Conservation (phyloP, 1,140 invertebrate species). For the Caenorhabditis inopinata region DNA sequence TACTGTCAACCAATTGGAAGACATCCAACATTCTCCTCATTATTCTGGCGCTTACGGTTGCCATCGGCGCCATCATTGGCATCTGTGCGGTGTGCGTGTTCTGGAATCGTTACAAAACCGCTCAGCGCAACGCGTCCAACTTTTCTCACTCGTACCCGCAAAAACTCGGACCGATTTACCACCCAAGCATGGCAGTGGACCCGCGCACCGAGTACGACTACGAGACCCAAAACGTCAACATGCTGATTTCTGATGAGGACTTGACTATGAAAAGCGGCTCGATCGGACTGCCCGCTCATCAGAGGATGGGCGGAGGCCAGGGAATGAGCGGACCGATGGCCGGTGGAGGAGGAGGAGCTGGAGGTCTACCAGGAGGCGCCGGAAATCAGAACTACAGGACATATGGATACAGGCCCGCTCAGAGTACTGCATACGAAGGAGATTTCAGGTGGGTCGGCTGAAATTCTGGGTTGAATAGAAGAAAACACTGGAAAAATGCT, state of each 20-base stretch:
- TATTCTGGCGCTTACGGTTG: background rate
- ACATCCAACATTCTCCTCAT: background rate
- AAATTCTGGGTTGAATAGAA: too few species aligned
- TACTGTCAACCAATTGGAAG: slow-evolving; percentile 20
- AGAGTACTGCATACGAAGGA: slow-evolving; percentile 52
- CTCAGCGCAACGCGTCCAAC: background rate
- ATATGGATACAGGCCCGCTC: slow-evolving; percentile 41
- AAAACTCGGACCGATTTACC: slow-evolving; percentile 37
- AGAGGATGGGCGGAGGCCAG: slow-evolving; percentile 20
- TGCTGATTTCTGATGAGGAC: slow-evolving; percentile 64
- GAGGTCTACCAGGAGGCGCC: background rate
- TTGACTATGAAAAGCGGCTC: slow-evolving; percentile 57
- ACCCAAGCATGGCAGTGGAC: slow-evolving; percentile 46
- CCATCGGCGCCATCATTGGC: slow-evolving; percentile 12
- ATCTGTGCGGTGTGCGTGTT: slow-evolving; percentile 16
- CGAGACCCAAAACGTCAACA: slow-evolving; percentile 56
- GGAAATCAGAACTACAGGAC: slow-evolving; percentile 23
- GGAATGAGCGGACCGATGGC: too few species aligned
- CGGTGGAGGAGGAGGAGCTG: background rate
- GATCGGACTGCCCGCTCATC: slow-evolving; percentile 41
- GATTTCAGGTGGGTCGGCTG: slow-evolving; percentile 60
- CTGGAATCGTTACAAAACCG: background rate
- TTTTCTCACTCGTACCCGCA: slow-evolving; percentile 16
- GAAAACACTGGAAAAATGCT: too few species aligned
- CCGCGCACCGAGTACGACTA: slow-evolving; percentile 20